A percentile compares a stretch with the other conserved stretches of the same genome.
phyloP scores from a whole-genome alignment of 1,140 invertebrate species.

The Palaemon carinicauda region DNA sequence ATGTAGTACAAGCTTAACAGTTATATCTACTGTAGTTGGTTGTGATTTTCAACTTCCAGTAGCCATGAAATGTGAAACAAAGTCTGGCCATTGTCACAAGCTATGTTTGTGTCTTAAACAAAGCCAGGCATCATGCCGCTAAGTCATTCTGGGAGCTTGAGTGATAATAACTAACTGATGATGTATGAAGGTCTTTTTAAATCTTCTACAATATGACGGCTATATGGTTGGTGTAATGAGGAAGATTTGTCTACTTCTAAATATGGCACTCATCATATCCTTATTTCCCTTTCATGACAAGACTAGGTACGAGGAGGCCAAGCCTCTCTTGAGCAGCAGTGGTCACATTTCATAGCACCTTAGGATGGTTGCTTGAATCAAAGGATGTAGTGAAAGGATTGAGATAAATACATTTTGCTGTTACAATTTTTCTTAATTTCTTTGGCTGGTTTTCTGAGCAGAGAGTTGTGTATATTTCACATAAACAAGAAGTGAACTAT shows the following conservation, averaged over 20 bases:
- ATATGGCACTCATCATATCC: slow-evolving; percentile 44
- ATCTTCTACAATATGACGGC: not conserved
- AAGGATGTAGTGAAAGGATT: slow-evolving; percentile 39
- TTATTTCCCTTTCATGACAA: slow-evolving; percentile 44
- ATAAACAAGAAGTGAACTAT: slow-evolving; percentile 39
- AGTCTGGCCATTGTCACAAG: too few species aligned
- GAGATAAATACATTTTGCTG: slow-evolving; percentile 45
- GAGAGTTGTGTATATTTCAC: slow-evolving; percentile 47
- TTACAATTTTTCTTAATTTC: slow-evolving; percentile 50
- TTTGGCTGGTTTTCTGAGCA: slow-evolving; percentile 45
- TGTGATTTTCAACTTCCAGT: too few species aligned
- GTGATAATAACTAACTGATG: not conserved
- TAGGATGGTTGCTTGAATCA: slow-evolving; percentile 36
- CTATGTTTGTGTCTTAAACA: slow-evolving; percentile 42
- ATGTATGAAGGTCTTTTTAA: slow-evolving; percentile 5
- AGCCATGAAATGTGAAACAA: too few species aligned
- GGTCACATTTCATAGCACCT: slow-evolving; percentile 38
- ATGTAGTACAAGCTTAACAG: too few species aligned
- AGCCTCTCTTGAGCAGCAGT: slow-evolving; percentile 7
- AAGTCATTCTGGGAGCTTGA: slow-evolving; percentile 31
- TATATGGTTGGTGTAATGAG: too few species aligned
- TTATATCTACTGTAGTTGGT: too few species aligned
- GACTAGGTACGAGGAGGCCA: slow-evolving; percentile 34
- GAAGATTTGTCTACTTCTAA: slow-evolving; percentile 27
- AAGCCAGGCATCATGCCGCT: slow-evolving; percentile 26